These are phyloP conservation scores for Rotaria sp. DNA, from an alignment of 2,888 invertebrate genomes.

Conservation along the genomic window DNA sequence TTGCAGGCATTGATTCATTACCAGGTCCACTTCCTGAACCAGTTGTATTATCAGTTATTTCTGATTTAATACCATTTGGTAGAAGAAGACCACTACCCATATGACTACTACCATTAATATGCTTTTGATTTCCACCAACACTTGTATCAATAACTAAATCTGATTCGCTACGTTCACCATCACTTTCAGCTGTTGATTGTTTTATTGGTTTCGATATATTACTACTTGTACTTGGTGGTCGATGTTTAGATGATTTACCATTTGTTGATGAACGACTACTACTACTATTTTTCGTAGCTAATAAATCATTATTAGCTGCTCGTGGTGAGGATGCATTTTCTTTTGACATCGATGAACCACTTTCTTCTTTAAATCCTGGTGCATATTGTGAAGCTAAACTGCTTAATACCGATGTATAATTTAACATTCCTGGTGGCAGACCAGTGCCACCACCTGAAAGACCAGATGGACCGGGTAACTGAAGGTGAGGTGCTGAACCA, in stretches of 20 bases:
- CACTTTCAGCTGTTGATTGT: neutral
- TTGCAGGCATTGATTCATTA: neutral
- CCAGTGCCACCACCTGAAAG: neutral
- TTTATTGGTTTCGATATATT: neutral
- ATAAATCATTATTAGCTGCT: neutral
- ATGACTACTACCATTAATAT: neutral
- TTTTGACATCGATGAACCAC: neutral
- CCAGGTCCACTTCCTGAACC: neutral
- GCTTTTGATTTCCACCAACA: conserved; percentile 15
- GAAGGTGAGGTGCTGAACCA: conserved; percentile 7
- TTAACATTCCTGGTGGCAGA: conserved; percentile 28
- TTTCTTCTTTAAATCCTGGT: neutral
- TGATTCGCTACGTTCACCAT: conserved; percentile 24
- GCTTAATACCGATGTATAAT: conserved; percentile 5
- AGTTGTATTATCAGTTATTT: neutral
- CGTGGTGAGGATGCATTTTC: neutral
- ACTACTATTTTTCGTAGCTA: neutral
- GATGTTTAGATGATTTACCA: conserved; percentile 10
- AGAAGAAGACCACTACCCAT: neutral
- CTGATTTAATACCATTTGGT: conserved; percentile 7
- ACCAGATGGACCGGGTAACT: conserved; percentile 26
- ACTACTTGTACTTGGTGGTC: neutral
- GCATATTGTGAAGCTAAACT: conserved; percentile 16
- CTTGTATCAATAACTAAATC: conserved; percentile 28
- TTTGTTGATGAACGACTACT: conserved; percentile 1